Percentiles rank a stretch among this genome's conserved stretches.
These are phyloP conservation scores for Exephanes ischioxanthus DNA, from an alignment of 2,888 invertebrate genomes.

Conservation along the genomic window DNA sequence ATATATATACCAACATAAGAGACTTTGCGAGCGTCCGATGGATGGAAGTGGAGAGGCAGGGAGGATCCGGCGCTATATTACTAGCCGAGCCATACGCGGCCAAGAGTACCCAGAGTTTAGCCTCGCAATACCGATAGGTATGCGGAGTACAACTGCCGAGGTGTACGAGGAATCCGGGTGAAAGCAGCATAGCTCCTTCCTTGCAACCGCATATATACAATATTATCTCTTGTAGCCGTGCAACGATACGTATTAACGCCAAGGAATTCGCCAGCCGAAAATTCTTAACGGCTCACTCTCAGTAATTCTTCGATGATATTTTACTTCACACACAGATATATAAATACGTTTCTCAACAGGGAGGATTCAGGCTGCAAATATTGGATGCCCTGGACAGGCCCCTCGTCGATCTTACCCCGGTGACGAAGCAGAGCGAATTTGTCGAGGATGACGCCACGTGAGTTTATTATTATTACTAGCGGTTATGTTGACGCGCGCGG, in stretches of 20 bases:
- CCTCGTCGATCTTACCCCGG: slow-evolving; percentile 93
- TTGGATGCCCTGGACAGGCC: slow-evolving; percentile 94
- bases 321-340: neutral
- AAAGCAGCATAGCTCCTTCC: slow-evolving; percentile 67
- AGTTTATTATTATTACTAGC: slow-evolving; percentile 84
- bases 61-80: slow-evolving; percentile 16
- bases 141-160: slow-evolving; percentile 62
- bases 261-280: slow-evolving; percentile 39
- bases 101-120: slow-evolving; percentile 54
- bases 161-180: slow-evolving; percentile 69
- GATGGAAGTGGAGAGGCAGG: slow-evolving; percentile 4
- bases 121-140: slow-evolving; percentile 57
- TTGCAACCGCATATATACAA: slow-evolving; percentile 26
- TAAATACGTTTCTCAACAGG: slow-evolving; percentile 87
- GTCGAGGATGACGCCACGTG: slow-evolving; percentile 95
- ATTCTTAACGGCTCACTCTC: neutral
- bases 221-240: slow-evolving; percentile 41
- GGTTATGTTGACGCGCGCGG: too few relatives aligned
- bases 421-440: slow-evolving; percentile 92
- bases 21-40: slow-evolving; percentile 26
- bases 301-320: neutral
- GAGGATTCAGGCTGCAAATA: slow-evolving; percentile 95
- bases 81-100: slow-evolving; percentile 25
- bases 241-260: slow-evolving; percentile 26
- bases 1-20: slow-evolving; percentile 1